Percentiles rank a stretch among this genome's conserved stretches.
Evolutionary conservation across 2,888 invertebrate genomes (phyloP).

Genomic region (Invenusta paracnida): DNA sequence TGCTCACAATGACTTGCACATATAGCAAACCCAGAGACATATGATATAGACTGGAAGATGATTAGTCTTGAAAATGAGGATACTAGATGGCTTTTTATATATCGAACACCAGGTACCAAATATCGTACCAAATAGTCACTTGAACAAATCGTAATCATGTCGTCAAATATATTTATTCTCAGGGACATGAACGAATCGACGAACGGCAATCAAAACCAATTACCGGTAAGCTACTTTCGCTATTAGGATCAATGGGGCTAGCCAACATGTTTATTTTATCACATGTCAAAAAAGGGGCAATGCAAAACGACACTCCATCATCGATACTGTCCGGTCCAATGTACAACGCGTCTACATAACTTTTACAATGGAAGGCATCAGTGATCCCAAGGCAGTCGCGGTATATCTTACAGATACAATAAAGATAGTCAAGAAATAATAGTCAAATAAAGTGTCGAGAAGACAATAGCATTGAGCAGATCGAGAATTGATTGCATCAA

Average conservation of each 20-base stretch:
- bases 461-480: neutral
- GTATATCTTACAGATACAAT: neutral
- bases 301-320: neutral
- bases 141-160: neutral
- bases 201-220: neutral
- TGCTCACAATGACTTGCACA: neutral
- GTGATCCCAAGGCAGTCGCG: neutral
- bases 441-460: neutral
- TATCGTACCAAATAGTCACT: neutral
- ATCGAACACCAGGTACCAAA: neutral
- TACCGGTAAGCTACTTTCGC: neutral
- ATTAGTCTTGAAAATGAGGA: neutral
- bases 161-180: neutral
- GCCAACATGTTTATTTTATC: neutral
- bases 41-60: neutral
- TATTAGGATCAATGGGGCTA: neutral
- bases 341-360: neutral
- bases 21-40: neutral
- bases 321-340: neutral
- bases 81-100: neutral
- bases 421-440: neutral
- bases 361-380: neutral
- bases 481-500: neutral
- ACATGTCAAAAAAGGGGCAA: neutral
- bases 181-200: neutral